Evolutionary conservation across 1,140 invertebrate genomes (phyloP).

Genomic region (Scaptomyza pallida): DNA sequence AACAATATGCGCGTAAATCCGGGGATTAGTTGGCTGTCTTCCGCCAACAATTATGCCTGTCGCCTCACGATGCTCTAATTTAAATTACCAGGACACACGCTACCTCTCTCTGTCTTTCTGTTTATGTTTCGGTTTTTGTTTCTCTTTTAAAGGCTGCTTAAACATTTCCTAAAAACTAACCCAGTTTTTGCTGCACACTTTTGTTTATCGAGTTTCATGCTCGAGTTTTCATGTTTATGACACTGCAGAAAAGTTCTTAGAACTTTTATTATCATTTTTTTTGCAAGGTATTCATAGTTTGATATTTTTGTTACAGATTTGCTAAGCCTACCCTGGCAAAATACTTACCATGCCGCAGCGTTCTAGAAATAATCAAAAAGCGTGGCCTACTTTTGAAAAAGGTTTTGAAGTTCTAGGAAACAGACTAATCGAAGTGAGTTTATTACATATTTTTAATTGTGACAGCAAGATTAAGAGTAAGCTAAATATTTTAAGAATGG

Average conservation of each 20-base stretch:
- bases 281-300: neutral
- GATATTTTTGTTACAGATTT: conserved; percentile 4
- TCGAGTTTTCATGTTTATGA: conserved; percentile 62
- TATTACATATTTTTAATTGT: too few species aligned
- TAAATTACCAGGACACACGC: conserved; percentile 52
- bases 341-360: neutral
- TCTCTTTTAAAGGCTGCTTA: conserved; percentile 38
- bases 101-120: too few species aligned
- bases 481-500: too few species aligned
- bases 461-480: too few species aligned
- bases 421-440: too few species aligned
- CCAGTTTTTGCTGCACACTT: conserved; percentile 65
- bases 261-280: conserved; percentile 41
- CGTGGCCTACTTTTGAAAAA: neutral
- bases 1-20: conserved; percentile 57
- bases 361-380: conserved; percentile 38
- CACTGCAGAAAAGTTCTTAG: conserved; percentile 49
- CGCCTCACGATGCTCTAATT: conserved; percentile 68
- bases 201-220: conserved; percentile 46
- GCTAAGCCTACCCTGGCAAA: neutral
- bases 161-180: conserved; percentile 74
- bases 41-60: conserved; percentile 58
- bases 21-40: conserved; percentile 62
- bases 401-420: conserved; percentile 4
- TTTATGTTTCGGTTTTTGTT: too few species aligned